These are phyloP conservation scores for Psittacus erithacus DNA, from an alignment of 2,113 vertebrate genomes.

Conservation along the genomic window DNA sequence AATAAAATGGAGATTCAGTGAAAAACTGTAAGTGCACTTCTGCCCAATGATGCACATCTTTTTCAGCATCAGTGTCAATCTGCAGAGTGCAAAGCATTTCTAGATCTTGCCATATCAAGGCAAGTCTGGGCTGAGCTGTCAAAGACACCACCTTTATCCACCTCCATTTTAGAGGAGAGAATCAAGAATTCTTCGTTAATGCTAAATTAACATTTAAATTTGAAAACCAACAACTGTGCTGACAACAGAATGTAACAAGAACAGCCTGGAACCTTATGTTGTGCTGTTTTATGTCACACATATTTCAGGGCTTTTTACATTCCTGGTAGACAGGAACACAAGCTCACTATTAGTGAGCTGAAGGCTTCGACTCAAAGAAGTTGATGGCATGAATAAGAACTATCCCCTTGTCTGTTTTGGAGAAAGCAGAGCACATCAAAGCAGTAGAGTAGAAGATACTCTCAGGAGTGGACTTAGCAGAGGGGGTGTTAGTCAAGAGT, in stretches of 20 bases:
- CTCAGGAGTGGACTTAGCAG: neutral
- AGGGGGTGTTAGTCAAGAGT: neutral
- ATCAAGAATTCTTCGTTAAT: conserved; percentile 49
- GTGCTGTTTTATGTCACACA: conserved; percentile 56
- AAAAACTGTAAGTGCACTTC: neutral
- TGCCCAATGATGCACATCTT: neutral
- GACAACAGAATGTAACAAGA: conserved; percentile 58
- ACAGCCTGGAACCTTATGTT: conserved; percentile 68
- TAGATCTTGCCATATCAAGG: neutral
- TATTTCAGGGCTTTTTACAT: conserved; percentile 57
- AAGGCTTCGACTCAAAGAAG: neutral
- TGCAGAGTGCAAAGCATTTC: neutral
- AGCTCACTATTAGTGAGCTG: conserved; percentile 27
- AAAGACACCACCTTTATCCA: conserved; percentile 53
- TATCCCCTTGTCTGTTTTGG: neutral
- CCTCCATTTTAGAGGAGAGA: conserved; percentile 44
- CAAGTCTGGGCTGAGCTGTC: conserved; percentile 27
- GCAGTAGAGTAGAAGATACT: neutral
- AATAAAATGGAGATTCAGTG: neutral
- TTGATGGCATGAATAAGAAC: neutral
- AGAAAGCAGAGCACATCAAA: neutral
- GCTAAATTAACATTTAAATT: conserved; percentile 64
- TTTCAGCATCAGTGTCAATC: neutral
- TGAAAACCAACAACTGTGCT: conserved; percentile 58
- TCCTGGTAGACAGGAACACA: conserved; percentile 42